Conservation (phyloP, 1,140 invertebrate species). For the Diachasmimorpha longicaudata region DNA sequence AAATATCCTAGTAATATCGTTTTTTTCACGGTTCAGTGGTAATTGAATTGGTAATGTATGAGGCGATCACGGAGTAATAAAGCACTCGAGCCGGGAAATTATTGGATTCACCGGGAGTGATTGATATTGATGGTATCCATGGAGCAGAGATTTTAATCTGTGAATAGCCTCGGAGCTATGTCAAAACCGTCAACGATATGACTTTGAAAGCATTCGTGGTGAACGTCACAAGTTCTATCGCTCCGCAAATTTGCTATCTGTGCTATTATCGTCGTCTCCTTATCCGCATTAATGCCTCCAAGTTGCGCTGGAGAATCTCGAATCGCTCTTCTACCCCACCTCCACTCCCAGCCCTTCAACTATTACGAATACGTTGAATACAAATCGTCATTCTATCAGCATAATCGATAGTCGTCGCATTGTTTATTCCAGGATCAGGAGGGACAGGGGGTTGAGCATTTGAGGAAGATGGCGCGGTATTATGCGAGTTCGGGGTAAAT, state of each 20-base stretch:
- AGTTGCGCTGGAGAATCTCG: slow-evolving; percentile 21
- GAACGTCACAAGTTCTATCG: neutral
- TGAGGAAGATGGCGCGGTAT: too few species aligned
- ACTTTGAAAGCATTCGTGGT: slow-evolving; percentile 39
- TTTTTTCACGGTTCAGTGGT: too few species aligned
- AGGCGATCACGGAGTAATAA: too few species aligned
- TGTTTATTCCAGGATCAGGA: too few species aligned
- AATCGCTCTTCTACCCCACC: neutral
- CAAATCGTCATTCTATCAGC: slow-evolving; percentile 20
- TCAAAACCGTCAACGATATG: slow-evolving; percentile 41
- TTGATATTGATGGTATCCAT: neutral
- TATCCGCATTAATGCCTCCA: slow-evolving; percentile 24
- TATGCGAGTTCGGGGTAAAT: too few species aligned
- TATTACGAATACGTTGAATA: slow-evolving; percentile 9
- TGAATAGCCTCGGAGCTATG: slow-evolving; percentile 45
- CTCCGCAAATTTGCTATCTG: slow-evolving; percentile 30
- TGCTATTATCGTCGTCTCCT: slow-evolving; percentile 41
- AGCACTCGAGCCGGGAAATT: neutral
- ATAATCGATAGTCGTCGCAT: slow-evolving; percentile 12
- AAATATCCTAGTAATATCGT: too few species aligned
- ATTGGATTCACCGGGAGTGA: neutral
- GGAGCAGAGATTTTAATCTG: slow-evolving; percentile 40
- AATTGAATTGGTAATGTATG: too few species aligned
- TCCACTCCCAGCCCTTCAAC: neutral
- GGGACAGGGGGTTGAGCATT: too few species aligned